Conservation (phyloP, 2,797 vertebrate species). For the Odontamblyopus rebecca region DNA sequence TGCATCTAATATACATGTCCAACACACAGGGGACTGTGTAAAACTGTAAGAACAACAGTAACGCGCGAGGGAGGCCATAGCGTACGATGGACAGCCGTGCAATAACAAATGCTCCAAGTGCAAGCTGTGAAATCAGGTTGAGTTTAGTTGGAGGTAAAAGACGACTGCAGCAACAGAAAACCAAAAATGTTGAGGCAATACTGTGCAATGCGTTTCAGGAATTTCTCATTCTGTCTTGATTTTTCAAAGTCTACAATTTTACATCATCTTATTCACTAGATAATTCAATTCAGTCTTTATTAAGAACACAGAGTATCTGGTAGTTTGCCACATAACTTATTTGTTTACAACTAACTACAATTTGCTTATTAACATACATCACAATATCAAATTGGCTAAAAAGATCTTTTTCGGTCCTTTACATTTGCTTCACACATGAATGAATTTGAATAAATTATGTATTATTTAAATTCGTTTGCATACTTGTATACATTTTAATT, state of each 20-base stretch:
- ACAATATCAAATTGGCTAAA: neutral
- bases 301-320: too few species aligned
- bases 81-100: neutral
- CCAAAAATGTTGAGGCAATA: constrained; percentile 8
- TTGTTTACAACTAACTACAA: neutral
- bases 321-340: neutral
- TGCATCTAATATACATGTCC: constrained; percentile 33
- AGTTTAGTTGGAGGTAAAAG: constrained; percentile 7
- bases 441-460: neutral
- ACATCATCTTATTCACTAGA: neutral
- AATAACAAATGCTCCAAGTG: neutral
- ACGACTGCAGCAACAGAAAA: constrained; percentile 1
- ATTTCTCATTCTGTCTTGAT: neutral
- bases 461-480: too few species aligned
- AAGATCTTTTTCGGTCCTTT: neutral
- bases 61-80: neutral
- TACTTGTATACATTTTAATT: too few species aligned
- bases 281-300: too few species aligned
- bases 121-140: constrained; percentile 1
- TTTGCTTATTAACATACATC: neutral
- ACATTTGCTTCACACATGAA: neutral
- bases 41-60: constrained; percentile 10
- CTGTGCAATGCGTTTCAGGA: constrained; percentile 3
- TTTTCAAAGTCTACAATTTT: constrained; percentile 2
- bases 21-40: constrained; percentile 9